A percentile compares a stretch with the other conserved stretches of the same genome.
Conservation (phyloP, 2,797 vertebrate genomes). For the Podarcis siculus region DNA sequence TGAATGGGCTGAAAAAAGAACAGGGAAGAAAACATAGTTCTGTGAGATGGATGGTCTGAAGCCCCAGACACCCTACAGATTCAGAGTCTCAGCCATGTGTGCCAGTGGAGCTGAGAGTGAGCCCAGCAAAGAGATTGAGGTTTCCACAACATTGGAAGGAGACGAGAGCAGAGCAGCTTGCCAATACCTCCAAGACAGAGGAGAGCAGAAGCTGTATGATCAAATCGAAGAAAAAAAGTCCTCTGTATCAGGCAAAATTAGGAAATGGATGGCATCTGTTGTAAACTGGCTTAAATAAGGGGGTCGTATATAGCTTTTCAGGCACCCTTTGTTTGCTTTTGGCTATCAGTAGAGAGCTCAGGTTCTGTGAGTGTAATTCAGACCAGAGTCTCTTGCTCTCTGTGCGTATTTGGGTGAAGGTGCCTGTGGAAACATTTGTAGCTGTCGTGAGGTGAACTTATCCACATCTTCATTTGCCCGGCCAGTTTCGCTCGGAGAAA, state of each 20-base stretch:
- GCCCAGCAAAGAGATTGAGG: constrained; percentile 4
- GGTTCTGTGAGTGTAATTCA: neutral
- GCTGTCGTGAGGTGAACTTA: neutral
- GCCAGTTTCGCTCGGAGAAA: no score
- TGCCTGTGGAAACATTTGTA: neutral
- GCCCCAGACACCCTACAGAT: neutral
- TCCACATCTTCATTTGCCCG: no score
- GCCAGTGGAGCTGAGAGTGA: neutral
- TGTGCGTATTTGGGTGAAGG: neutral
- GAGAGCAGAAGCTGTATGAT: neutral
- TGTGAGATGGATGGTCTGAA: neutral
- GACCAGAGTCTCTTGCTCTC: neutral
- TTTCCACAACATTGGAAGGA: neutral
- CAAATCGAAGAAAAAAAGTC: neutral
- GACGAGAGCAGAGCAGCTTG: fast-evolving
- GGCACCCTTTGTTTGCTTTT: neutral
- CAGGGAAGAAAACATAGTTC: neutral
- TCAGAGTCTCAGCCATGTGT: constrained; percentile 14
- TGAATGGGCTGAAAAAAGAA: neutral
- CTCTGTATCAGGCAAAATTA: no score
- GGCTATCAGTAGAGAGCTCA: neutral
- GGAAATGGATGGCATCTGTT: neutral
- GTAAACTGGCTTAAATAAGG: neutral
- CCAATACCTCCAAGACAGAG: neutral
- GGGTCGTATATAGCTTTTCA: no score